Evolutionary conservation across 2,888 invertebrate genomes (phyloP).

Genomic region (Phania funesta): DNA sequence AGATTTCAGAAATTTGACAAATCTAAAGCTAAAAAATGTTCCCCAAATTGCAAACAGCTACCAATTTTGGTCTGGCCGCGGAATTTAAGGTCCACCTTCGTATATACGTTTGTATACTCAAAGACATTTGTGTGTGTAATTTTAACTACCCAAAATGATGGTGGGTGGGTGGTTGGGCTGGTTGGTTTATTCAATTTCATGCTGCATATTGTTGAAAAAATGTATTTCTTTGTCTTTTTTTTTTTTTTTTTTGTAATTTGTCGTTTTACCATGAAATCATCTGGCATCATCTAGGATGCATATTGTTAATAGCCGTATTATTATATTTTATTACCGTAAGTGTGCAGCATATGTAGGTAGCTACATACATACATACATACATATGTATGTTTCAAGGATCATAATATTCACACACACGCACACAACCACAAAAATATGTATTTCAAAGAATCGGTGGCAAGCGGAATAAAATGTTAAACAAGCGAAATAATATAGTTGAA

Average conservation of each 20-base stretch:
- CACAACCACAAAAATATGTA: background rate
- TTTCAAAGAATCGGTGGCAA: conserved; percentile 34
- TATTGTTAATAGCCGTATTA: conserved; percentile 46
- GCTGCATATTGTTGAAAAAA: conserved; percentile 19
- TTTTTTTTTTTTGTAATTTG: conserved; percentile 17
- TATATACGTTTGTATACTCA: background rate
- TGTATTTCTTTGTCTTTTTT: no score
- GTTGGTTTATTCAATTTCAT: conserved; percentile 20
- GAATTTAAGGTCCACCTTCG: background rate
- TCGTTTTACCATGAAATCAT: conserved; percentile 30
- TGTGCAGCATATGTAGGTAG: background rate
- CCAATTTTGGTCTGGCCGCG: no score
- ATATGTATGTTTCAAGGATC: conserved; percentile 1
- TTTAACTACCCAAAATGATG: background rate
- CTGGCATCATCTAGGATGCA: conserved; percentile 10
- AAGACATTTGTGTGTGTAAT: background rate
- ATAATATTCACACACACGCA: background rate
- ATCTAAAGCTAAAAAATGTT: no score
- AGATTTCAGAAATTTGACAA: no score
- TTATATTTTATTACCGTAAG: background rate
- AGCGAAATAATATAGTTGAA: conserved; percentile 53
- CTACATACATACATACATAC: no score
- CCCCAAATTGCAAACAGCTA: no score
- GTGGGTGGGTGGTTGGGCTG: background rate
- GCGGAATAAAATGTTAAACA: conserved; percentile 42